These are phyloP conservation scores for Eumeta japonica DNA, from an alignment of 1,140 invertebrate genomes.

Conservation along the genomic window DNA sequence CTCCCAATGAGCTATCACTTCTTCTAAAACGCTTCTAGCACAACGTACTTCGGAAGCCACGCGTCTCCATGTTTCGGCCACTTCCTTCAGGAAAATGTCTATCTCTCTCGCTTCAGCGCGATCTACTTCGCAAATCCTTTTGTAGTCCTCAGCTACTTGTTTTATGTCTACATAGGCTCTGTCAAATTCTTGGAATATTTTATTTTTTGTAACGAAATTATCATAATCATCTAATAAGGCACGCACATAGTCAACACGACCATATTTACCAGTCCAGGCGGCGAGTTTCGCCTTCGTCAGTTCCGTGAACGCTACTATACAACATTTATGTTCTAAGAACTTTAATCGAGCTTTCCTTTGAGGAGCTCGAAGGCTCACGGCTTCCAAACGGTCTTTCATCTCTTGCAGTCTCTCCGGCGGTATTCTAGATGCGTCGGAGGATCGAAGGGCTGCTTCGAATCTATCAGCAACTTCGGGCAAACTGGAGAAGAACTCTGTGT, in stretches of 20 bases:
- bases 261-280: constrained; percentile 87
- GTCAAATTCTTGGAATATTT: constrained; percentile 93
- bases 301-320: constrained; percentile 86
- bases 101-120: constrained; percentile 74
- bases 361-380: constrained; percentile 68
- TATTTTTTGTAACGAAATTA: constrained; percentile 87
- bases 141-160: constrained; percentile 87
- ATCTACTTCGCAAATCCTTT: constrained; percentile 79
- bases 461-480: constrained; percentile 73
- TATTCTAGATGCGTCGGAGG: constrained; percentile 63
- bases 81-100: constrained; percentile 83
- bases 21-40: constrained; percentile 84
- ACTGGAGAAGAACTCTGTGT: constrained; percentile 85
- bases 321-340: constrained; percentile 90
- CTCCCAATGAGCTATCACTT: constrained; percentile 86
- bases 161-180: constrained; percentile 90
- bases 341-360: constrained; percentile 79
- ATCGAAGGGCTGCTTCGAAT: constrained; percentile 69
- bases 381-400: constrained; percentile 73
- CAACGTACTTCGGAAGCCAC: constrained; percentile 87
- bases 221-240: constrained; percentile 84
- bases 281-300: constrained; percentile 86
- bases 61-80: constrained; percentile 84
- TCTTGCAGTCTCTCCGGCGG: constrained; percentile 76
- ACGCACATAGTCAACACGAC: constrained; percentile 77